Conservation (phyloP, 2,113 vertebrate species). For the Danio rerio region DNA sequence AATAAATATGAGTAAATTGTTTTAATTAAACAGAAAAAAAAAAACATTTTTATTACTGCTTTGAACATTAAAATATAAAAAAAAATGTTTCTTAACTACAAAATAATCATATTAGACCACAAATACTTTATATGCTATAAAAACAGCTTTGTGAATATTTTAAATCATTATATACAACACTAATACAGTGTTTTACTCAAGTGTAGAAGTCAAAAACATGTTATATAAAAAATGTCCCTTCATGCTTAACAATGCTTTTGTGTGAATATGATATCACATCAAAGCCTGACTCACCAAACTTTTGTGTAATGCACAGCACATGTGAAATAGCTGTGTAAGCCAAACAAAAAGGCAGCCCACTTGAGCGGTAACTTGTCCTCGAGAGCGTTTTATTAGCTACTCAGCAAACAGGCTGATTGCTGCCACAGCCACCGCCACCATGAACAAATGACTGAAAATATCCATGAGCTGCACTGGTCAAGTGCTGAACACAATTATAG, state of each 20-base stretch:
- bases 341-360: conserved; percentile 28
- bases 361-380: conserved; percentile 32
- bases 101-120: no score
- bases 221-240: no score
- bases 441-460: conserved; percentile 12
- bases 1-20: no score
- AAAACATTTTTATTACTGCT: no score
- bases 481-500: conserved; percentile 60
- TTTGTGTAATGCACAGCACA: conserved; percentile 36
- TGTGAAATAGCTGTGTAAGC: conserved; percentile 41
- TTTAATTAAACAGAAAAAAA: no score
- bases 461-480: conserved; percentile 28
- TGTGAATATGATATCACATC: conserved; percentile 22
- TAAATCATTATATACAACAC: no score
- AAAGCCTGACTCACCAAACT: conserved; percentile 12
- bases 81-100: no score
- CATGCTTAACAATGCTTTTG: background rate
- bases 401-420: conserved; percentile 29
- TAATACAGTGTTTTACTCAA: no score
- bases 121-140: no score
- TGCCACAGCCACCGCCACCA: conserved; percentile 20
- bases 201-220: no score
- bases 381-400: conserved; percentile 58
- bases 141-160: no score
- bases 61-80: no score